Evolutionary conservation across 2,888 invertebrate species (phyloP).

Genomic region (Theristus sp.): DNA sequence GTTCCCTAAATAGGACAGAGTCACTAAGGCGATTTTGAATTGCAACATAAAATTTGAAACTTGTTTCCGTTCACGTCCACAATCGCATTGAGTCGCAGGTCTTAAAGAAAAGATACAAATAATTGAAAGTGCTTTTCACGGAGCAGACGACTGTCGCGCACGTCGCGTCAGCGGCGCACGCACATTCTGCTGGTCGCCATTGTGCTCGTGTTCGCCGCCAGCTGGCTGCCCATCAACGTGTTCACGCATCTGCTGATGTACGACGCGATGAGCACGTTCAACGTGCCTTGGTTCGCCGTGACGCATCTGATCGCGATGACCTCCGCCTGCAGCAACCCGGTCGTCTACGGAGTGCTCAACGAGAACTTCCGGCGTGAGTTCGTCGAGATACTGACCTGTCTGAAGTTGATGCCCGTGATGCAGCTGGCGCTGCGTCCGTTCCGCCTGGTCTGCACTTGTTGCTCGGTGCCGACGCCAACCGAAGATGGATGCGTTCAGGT

Average conservation of each 20-base stretch:
- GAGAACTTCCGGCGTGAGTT: background rate
- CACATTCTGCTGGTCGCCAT: background rate
- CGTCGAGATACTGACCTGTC: slow-evolving; percentile 33
- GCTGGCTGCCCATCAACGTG: background rate
- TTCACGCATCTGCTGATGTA: background rate
- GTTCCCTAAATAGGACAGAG: too few relatives aligned
- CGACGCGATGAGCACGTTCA: background rate
- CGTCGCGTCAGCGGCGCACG: background rate
- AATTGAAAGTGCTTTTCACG: too few relatives aligned
- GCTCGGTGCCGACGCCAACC: too few relatives aligned
- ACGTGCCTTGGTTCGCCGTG: background rate
- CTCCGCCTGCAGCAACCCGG: background rate
- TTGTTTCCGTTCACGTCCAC: too few relatives aligned
- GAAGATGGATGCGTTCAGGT: too few relatives aligned
- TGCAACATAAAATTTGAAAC: too few relatives aligned
- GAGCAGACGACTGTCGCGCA: too few relatives aligned
- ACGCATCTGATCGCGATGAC: background rate
- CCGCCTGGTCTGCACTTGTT: too few relatives aligned
- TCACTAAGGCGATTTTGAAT: too few relatives aligned
- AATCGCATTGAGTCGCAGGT: too few relatives aligned
- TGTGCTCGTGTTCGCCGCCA: background rate
- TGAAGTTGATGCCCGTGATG: slow-evolving; percentile 43
- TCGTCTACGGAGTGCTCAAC: background rate
- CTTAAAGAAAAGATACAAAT: too few relatives aligned
- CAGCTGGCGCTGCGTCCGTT: background rate